phyloP scores from a whole-genome alignment of 2,888 invertebrate genomes.

The Erebia epiphron region DNA sequence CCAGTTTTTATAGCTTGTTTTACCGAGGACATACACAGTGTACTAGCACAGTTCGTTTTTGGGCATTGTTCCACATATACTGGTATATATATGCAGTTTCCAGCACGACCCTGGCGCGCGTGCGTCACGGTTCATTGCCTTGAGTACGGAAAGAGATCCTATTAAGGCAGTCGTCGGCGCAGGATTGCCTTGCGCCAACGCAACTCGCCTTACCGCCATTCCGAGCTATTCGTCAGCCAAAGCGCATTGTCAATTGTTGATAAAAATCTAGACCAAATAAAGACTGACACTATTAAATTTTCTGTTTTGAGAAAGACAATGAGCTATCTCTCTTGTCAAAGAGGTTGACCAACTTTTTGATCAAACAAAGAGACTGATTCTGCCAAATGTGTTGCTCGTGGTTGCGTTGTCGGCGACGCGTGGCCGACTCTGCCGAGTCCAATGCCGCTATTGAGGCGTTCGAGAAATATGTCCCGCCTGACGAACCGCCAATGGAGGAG shows the following conservation, averaged over 20 bases:
- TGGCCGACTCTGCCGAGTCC: constrained; percentile 64
- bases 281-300: constrained; percentile 23
- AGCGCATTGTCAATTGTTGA: constrained; percentile 55
- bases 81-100: neutral
- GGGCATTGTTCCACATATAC: constrained; percentile 39
- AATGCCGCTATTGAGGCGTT: constrained; percentile 61
- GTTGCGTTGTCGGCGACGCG: constrained; percentile 70
- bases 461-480: constrained; percentile 53
- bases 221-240: constrained; percentile 61
- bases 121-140: constrained; percentile 81
- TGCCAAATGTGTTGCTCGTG: constrained; percentile 75
- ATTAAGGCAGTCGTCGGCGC: constrained; percentile 68
- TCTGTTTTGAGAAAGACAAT: constrained; percentile 33
- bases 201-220: constrained; percentile 65
- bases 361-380: constrained; percentile 47
- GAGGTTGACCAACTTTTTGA: constrained; percentile 28
- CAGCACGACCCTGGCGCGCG: constrained; percentile 50
- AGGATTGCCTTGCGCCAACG: constrained; percentile 76
- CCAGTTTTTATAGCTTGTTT: neutral
- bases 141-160: constrained; percentile 77
- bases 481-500: constrained; percentile 50
- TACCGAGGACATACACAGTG: neutral
- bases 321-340: constrained; percentile 26
- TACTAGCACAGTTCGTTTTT: constrained; percentile 30
- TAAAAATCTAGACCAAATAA: constrained; percentile 37